Evolutionary conservation across 2,888 invertebrate species (phyloP).

Genomic region (Rotaria sp.): DNA sequence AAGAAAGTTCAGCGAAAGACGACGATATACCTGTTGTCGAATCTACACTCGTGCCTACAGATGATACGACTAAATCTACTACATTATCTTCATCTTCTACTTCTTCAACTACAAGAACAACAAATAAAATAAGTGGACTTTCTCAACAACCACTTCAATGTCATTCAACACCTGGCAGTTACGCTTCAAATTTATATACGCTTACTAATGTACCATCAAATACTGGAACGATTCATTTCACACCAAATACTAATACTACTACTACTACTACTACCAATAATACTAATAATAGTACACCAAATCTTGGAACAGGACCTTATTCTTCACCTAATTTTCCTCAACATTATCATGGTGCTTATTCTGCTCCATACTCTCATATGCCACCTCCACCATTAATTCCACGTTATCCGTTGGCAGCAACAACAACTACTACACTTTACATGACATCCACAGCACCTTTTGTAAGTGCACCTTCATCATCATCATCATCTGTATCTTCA

Average conservation of each 20-base stretch:
- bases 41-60: background rate
- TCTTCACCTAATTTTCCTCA: constrained; percentile 4
- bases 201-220: background rate
- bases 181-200: background rate
- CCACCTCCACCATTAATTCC: background rate
- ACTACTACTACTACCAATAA: too few species aligned
- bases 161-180: constrained; percentile 12
- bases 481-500: background rate
- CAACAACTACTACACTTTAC: background rate
- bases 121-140: background rate
- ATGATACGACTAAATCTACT: background rate
- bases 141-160: background rate
- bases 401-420: background rate
- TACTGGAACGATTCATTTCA: constrained; percentile 6
- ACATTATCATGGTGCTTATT: background rate
- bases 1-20: constrained; percentile 7
- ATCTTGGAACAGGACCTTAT: background rate
- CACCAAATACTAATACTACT: background rate
- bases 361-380: background rate
- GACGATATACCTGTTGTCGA: background rate
- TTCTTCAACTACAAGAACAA: background rate
- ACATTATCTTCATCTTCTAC: background rate
- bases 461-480: background rate
- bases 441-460: constrained; percentile 22
- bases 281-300: background rate